Base-by-base conservation (phyloP, 2,888 invertebrate species). In the Polyommatus icarus region DNA sequence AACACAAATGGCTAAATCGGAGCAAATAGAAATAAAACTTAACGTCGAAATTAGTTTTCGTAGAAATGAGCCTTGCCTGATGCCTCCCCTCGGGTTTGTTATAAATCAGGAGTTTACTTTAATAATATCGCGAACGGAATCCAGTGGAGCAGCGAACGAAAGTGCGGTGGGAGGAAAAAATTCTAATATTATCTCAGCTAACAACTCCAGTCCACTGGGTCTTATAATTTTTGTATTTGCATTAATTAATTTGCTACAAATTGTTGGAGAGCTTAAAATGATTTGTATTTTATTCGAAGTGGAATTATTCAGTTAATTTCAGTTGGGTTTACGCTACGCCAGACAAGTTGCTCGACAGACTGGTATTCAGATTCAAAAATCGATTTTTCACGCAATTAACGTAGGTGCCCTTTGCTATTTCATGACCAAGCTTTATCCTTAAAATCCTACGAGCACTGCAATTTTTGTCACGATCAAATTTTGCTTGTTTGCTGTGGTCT, bases 111-210 rank as follows among this genome's bases (percentile, higher is more conserved):
- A 73, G 72, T 40, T 73, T 40, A 20, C 46, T 50, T 46, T 7
- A 73, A n/a, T 24, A 24, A 73, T 73, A 73, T 46, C 12, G 50
- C 73, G 6, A 73, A 24, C 50, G 24, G 46, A 50, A 73, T 73
- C n/a, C 20, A 40, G 72, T 24, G 10, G 4, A 12, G 20, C 40
- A 20, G 4, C n/a, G 8, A n/a, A 20, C n/a, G 40, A 40, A 71
- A 71, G 71, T 71, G 72, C 72, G 72, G 72, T 18, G n/a, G 20
- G 40, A 73, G 36, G 10, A 46, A 73, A 36, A 40, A 40, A 36
- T 20, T 54, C 40, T 73, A 73, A 73, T 40, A 36, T 73, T 36
- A 73, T 40, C 20, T 36, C 36, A 36, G 36, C 40, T n/a, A 73
- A 40, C 72, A 40, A n/a, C 29, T 59, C 20, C 29, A 67, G 24